These are phyloP conservation scores for Opisthocomus hoazin DNA, from an alignment of 2,113 vertebrate genomes.

Conservation along the genomic window DNA sequence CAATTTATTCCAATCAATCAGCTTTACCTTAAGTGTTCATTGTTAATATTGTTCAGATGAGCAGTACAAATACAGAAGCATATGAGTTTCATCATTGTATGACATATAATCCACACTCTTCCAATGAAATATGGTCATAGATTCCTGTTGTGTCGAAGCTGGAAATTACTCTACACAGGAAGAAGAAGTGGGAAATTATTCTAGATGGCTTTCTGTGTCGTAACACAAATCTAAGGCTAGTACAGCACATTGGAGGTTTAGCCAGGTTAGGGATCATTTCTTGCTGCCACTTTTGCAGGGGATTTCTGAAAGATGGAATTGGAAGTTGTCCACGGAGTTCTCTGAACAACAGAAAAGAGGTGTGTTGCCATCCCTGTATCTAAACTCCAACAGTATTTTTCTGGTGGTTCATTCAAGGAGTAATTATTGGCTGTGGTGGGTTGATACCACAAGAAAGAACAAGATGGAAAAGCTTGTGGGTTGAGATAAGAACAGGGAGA, in stretches of 20 bases:
- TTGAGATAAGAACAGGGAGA: not conserved
- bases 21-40: not conserved
- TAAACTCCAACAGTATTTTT: not conserved
- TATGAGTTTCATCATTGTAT: not conserved
- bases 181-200: not conserved
- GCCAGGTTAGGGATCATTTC: no score
- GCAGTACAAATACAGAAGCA: not conserved
- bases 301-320: not conserved
- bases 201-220: not conserved
- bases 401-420: not conserved
- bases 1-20: not conserved
- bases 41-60: not conserved
- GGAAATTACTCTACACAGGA: no score
- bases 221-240: not conserved
- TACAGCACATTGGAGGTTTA: not conserved
- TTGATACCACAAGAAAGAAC: not conserved
- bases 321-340: not conserved
- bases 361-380: not conserved
- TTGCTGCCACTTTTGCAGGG: not conserved
- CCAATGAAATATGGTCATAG: not conserved
- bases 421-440: not conserved
- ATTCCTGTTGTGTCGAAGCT: not conserved
- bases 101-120: not conserved
- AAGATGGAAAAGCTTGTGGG: not conserved
- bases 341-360: not conserved